phyloP scores from a whole-genome alignment of 2,888 invertebrate genomes.

The Aproaerema taeniolella region DNA sequence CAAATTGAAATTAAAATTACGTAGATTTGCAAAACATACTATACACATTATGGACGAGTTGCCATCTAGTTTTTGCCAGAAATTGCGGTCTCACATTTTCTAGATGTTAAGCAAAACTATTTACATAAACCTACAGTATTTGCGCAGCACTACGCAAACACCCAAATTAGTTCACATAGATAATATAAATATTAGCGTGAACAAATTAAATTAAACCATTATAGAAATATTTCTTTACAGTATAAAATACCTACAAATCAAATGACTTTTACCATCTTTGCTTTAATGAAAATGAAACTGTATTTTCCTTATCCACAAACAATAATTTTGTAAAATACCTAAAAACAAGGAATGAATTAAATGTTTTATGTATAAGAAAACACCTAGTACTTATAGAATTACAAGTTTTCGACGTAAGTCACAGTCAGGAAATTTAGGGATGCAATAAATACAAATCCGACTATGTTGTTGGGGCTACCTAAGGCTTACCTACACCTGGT shows the following conservation, averaged over 20 bases:
- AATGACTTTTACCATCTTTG: constrained; percentile 32
- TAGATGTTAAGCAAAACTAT: constrained; percentile 55
- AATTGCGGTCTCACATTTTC: constrained; percentile 32
- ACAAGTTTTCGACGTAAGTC: constrained; percentile 21
- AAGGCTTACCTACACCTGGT: constrained; percentile 21
- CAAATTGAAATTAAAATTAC: constrained; percentile 16
- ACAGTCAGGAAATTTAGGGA: constrained; percentile 22
- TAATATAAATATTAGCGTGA: constrained; percentile 29
- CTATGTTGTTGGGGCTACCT: constrained; percentile 22
- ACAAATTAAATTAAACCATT: constrained; percentile 36
- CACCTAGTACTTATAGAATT: constrained; percentile 30
- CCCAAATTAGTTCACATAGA: constrained; percentile 36
- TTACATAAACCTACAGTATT: constrained; percentile 58
- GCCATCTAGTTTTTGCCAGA: constrained; percentile 31
- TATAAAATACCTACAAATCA: constrained; percentile 39
- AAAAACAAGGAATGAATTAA: constrained; percentile 69
- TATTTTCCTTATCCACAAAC: constrained; percentile 31
- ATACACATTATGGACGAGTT: constrained; percentile 22
- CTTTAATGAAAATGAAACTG: constrained; percentile 29
- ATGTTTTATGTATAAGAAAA: constrained; percentile 37
- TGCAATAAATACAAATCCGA: constrained; percentile 14
- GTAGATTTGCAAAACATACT: constrained; percentile 18
- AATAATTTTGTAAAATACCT: constrained; percentile 51
- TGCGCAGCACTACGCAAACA: constrained; percentile 46
- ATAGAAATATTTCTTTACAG: constrained; percentile 47